A percentile compares a stretch with the other conserved stretches of the same genome.
Conservation (phyloP, 2,113 vertebrate species). For the Uria aalge region DNA sequence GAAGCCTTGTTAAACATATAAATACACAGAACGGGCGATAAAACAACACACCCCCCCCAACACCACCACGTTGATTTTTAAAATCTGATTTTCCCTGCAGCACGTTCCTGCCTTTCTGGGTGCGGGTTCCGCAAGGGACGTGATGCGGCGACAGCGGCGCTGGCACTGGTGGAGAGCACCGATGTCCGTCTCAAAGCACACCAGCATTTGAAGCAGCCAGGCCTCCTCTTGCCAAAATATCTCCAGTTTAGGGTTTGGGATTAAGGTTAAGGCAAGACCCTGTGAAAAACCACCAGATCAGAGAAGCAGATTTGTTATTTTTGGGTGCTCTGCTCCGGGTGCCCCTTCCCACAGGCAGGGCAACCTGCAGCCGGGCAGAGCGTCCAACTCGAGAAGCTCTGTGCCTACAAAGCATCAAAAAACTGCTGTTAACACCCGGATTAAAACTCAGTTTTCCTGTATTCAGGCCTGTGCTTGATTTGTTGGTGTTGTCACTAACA, state of each 20-base stretch:
- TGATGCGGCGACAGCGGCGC: accelerated
- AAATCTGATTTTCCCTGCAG: background rate
- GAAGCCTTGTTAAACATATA: background rate
- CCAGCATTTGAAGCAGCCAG: accelerated
- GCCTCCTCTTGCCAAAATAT: background rate
- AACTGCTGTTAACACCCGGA: background rate
- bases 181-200: background rate
- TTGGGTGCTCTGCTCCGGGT: background rate
- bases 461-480: accelerated
- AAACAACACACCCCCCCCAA: background rate
- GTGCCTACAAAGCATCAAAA: background rate
- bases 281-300: background rate
- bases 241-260: background rate
- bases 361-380: background rate
- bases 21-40: background rate
- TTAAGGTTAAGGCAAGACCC: background rate
- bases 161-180: too few relatives aligned
- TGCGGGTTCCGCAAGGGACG: accelerated
- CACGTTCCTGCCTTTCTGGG: background rate
- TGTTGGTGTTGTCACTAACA: accelerated
- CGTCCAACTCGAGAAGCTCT: background rate
- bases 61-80: accelerated
- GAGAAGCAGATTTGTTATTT: background rate
- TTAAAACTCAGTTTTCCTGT: background rate
- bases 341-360: too few relatives aligned